These are phyloP conservation scores for Chloroceryle aenea DNA, from an alignment of 2,113 vertebrate species.

Conservation along the genomic window DNA sequence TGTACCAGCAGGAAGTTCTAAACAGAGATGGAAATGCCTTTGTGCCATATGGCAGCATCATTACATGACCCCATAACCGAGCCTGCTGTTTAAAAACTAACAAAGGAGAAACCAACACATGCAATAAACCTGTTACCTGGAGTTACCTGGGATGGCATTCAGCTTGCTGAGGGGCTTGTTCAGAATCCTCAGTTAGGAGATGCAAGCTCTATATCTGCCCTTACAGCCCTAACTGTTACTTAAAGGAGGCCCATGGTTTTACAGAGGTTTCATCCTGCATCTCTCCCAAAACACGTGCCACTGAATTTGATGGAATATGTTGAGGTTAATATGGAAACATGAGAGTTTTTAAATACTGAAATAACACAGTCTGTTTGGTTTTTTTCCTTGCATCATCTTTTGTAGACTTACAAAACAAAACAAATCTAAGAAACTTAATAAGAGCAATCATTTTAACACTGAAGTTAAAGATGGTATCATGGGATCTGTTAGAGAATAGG, in stretches of 20 bases:
- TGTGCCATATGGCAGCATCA: not conserved
- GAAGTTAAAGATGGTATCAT: not conserved
- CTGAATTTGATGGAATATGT: not conserved
- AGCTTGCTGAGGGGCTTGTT: not conserved
- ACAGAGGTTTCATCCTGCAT: not conserved
- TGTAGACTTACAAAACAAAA: not conserved
- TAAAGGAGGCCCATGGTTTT: not conserved
- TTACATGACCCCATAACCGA: not conserved
- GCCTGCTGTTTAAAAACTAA: not conserved
- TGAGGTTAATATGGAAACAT: not conserved
- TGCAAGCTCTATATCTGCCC: constrained; percentile 11
- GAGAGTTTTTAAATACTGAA: not conserved
- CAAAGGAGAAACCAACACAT: not conserved
- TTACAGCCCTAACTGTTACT: not conserved
- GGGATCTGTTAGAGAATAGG: not conserved
- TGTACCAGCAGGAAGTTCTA: not conserved
- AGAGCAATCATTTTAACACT: not conserved
- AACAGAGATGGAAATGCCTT: not conserved
- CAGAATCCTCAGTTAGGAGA: not conserved
- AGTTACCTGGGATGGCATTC: not conserved
- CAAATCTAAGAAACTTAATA: not conserved
- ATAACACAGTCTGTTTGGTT: not conserved
- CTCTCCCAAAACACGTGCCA: not conserved
- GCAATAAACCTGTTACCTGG: not conserved
- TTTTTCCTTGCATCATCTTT: constrained; percentile 18